Percentiles rank a stretch among this genome's conserved stretches.
Conservation (phyloP, 30 jellyfish, hydroid and myxozoan species). For the Rhopilema esculentum region DNA sequence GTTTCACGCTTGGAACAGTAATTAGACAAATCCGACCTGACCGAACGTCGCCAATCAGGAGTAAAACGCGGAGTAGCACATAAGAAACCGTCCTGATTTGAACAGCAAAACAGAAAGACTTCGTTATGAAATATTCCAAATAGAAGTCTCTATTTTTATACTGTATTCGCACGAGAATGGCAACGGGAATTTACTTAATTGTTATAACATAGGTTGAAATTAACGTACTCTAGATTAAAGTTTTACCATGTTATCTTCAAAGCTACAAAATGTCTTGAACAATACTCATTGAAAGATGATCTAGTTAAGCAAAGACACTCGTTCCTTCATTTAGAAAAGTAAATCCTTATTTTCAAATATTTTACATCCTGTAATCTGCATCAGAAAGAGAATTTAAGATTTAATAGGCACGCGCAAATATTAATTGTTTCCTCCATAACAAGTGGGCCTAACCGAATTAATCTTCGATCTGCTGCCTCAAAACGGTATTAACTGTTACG, state of each 20-base stretch:
- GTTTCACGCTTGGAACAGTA: too few species aligned
- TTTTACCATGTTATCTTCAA: neutral
- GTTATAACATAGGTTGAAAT: too few species aligned
- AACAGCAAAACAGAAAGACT: too few species aligned
- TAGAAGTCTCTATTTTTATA: too few species aligned
- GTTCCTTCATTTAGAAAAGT: neutral
- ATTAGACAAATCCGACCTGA: too few species aligned
- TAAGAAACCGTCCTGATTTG: too few species aligned
- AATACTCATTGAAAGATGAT: neutral
- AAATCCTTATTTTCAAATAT: constrained; percentile 4
- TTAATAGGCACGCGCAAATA: neutral
- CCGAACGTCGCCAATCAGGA: too few species aligned
- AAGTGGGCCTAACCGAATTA: neutral
- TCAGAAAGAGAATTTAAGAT: neutral
- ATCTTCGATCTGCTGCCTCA: neutral
- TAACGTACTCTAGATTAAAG: too few species aligned
- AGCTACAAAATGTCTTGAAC: neutral
- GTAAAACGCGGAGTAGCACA: too few species aligned
- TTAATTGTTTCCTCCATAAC: neutral
- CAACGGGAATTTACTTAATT: too few species aligned
- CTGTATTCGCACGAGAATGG: too few species aligned
- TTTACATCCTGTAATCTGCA: neutral
- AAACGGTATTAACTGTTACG: neutral
- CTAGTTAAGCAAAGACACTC: neutral
- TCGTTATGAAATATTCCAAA: too few species aligned